Evolutionary conservation across 1,140 invertebrate species (phyloP), one percentile per base, ranked within the genome.

Genomic region (Rhagoletis pomonella): DNA sequence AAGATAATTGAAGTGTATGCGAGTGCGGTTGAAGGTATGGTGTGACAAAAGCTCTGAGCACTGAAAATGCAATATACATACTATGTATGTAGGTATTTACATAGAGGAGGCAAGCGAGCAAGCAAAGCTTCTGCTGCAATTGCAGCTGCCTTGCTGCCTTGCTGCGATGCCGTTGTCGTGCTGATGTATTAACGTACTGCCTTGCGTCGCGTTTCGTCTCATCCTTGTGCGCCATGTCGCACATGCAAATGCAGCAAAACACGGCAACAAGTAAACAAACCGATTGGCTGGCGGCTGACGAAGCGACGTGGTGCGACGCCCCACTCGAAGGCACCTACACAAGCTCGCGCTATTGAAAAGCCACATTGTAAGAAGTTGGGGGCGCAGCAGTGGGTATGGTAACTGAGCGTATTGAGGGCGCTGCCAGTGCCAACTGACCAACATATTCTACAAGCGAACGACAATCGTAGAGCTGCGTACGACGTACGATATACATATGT

Each of bases 201-300:
- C n/a, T 58, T 55, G 44, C 73, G 47, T 81, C 50, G 44, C 73
- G 6, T 55, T 9, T 19, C 44, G 73, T 81, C 73, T 81, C n/a
- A 19, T 42, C 73, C 2, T 55, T 17, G 47, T 9, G 47, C 50
- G 9, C n/a, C 44, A 55, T 81, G 73, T n/a, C 73, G 73, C 73
- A 81, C 73, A 81, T 81, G 73, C 73, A 58, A 81, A 81, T 81
- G 73, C 73, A 81, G 73, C 50, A 81, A 81, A 81, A 81, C n/a
- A 81, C 73, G 73, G 73, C 73, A 81, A 81, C 73, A 81, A 81
- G 73, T 81, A 81, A 81, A 81, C 73, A 81, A 81, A 81, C 44
- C 73, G 73, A 81, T 81, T 81, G 44, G 55, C 73, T 73, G 17
- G 47, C n/a, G 47, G 47, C n/a, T 81, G 73, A n/a, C 73, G 73